A percentile compares a stretch with the other conserved stretches of the same genome.
These are phyloP conservation scores for Onychomys leucogaster DNA, from an alignment of 2,797 vertebrate genomes.

Conservation along the genomic window DNA sequence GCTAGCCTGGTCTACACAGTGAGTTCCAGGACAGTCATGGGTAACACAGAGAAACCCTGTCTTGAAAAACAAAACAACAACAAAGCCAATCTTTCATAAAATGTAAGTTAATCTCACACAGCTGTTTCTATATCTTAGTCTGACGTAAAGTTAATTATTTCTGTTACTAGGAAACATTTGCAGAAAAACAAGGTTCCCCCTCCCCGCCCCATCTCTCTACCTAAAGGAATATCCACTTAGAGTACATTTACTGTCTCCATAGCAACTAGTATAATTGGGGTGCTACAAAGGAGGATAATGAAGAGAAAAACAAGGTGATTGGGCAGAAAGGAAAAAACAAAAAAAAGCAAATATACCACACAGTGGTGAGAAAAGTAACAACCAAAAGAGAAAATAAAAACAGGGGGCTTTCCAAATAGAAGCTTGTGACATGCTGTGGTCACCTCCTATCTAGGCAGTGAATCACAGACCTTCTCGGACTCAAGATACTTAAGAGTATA, in stretches of 20 bases:
- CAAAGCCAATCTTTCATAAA: constrained; percentile 36
- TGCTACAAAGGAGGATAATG: constrained; percentile 25
- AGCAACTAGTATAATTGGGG: constrained; percentile 57
- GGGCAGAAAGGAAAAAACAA: background rate
- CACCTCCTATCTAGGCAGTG: too few relatives aligned
- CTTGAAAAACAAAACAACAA: background rate
- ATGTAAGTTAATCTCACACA: background rate
- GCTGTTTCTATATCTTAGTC: background rate
- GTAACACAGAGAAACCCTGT: background rate
- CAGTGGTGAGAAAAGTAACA: background rate
- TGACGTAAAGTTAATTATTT: constrained; percentile 25
- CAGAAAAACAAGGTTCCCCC: constrained; percentile 59
- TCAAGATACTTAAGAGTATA: background rate
- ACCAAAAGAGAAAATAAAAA: background rate
- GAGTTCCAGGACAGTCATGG: background rate
- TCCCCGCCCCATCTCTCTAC: constrained; percentile 14
- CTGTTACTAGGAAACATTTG: constrained; percentile 55
- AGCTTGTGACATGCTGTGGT: background rate
- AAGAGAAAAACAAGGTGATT: constrained; percentile 63
- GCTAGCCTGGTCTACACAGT: background rate
- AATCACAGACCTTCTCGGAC: background rate
- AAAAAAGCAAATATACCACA: background rate
- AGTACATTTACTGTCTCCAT: constrained; percentile 63
- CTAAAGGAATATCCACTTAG: constrained; percentile 61
- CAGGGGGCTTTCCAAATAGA: background rate